A percentile compares a stretch with the other conserved stretches of the same genome.
Evolutionary conservation across 2,113 vertebrate species (phyloP).

Genomic region (Corynorhinus townsendii): DNA sequence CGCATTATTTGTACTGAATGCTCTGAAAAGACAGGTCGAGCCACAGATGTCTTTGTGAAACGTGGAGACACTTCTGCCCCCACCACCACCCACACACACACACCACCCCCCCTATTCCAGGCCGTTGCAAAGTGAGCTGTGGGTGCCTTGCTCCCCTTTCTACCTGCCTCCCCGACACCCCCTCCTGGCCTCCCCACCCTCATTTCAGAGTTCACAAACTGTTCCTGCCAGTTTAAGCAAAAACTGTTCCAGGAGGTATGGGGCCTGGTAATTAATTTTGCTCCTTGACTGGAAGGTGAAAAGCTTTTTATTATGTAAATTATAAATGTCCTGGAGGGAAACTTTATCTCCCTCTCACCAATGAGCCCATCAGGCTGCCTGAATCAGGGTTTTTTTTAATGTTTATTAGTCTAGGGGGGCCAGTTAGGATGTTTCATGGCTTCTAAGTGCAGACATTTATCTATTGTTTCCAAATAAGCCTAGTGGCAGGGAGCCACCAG

Average conservation of each 20-base stretch:
- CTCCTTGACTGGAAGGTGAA: slow-evolving; percentile 69
- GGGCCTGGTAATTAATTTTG: slow-evolving; percentile 56
- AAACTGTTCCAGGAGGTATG: slow-evolving; percentile 38
- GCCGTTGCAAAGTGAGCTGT: background rate
- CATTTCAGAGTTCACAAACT: slow-evolving; percentile 19
- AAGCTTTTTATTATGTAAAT: slow-evolving; percentile 65
- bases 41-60: slow-evolving; percentile 4
- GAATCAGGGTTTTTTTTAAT: slow-evolving; percentile 57
- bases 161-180: background rate
- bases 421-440: slow-evolving; percentile 52
- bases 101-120: background rate
- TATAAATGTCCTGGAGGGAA: slow-evolving; percentile 70
- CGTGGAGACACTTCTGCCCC: background rate
- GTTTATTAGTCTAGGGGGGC: slow-evolving; percentile 60
- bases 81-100: background rate
- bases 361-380: slow-evolving; percentile 52
- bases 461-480: slow-evolving; percentile 31
- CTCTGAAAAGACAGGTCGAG: slow-evolving; percentile 49
- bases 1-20: background rate
- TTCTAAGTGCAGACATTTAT: slow-evolving; percentile 57
- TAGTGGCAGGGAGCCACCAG: slow-evolving; percentile 23
- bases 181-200: background rate
- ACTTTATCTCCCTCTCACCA: slow-evolving; percentile 50
- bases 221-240: slow-evolving; percentile 52
- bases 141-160: background rate